Percentiles rank a stretch among this genome's conserved stretches.
Conservation (phyloP, 2,113 vertebrate species). For the Tricholaema leucomelas region DNA sequence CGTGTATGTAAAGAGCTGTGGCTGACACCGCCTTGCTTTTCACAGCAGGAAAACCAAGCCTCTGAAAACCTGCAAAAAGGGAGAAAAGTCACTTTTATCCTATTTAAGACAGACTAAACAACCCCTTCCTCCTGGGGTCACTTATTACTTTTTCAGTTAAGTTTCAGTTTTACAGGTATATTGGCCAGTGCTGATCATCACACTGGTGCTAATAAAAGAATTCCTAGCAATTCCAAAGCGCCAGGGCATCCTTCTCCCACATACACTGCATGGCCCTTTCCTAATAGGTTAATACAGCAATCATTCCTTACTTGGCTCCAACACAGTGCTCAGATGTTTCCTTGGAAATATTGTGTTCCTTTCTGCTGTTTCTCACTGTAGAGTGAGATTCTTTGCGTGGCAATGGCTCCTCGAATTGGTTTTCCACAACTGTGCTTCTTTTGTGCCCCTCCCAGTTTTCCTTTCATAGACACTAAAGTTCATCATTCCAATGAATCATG, state of each 20-base stretch:
- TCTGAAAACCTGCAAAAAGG: background rate
- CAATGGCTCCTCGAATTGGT: background rate
- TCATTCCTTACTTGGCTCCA: background rate
- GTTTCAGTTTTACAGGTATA: background rate
- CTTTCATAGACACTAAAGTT: background rate
- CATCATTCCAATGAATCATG: conserved; percentile 11
- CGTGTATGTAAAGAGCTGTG: background rate
- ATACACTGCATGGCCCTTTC: background rate
- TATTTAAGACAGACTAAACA: background rate
- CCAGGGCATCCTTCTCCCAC: background rate
- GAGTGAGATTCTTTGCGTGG: background rate
- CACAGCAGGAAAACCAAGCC: background rate
- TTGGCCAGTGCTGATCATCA: background rate
- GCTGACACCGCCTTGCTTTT: background rate
- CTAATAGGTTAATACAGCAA: background rate
- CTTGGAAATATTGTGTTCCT: conserved; percentile 11
- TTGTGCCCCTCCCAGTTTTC: conserved; percentile 18
- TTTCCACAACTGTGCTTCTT: conserved; percentile 16
- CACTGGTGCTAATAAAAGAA: background rate
- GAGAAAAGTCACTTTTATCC: background rate
- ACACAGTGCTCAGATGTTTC: background rate
- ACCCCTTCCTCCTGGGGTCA: background rate
- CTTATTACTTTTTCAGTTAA: background rate
- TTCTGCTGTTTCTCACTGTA: background rate
- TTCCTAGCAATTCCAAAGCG: background rate